Evolutionary conservation across 2,113 vertebrate species (phyloP).

Genomic region (Lethenteron camtschaticum): DNA sequence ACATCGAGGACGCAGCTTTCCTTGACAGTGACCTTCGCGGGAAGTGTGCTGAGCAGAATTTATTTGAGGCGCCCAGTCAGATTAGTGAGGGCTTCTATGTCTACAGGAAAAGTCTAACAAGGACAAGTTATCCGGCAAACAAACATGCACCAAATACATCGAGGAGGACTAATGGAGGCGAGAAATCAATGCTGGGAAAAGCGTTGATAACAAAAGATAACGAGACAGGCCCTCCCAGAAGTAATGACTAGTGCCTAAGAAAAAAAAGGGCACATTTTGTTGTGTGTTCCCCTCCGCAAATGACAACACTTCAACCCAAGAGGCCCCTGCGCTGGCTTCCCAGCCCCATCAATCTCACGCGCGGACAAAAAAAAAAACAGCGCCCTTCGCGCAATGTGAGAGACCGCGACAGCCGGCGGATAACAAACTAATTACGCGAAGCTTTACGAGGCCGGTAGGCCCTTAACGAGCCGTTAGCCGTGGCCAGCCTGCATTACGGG

Average conservation of each 20-base stretch:
- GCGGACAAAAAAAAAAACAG: slow-evolving; percentile 1
- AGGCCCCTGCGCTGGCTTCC: too few relatives aligned
- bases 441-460: background rate
- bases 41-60: background rate
- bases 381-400: background rate
- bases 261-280: too few relatives aligned
- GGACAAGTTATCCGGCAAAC: background rate
- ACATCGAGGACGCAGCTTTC: background rate
- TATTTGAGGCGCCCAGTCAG: background rate
- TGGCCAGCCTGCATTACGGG: background rate
- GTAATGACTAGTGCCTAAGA: background rate
- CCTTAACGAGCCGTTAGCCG: slow-evolving; percentile 5
- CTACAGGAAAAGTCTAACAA: background rate
- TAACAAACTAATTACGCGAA: slow-evolving; percentile 5
- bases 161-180: slow-evolving; percentile 1
- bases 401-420: slow-evolving; percentile 1
- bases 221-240: background rate
- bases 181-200: background rate
- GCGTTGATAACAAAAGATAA: too few relatives aligned
- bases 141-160: slow-evolving; percentile 1
- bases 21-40: slow-evolving; percentile 5
- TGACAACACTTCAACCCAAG: too few relatives aligned
- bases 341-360: slow-evolving; percentile 1
- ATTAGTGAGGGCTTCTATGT: slow-evolving; percentile 1
- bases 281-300: too few relatives aligned